phyloP scores from a whole-genome alignment of 2,888 invertebrate species.

The Eretmocerus hayati region DNA sequence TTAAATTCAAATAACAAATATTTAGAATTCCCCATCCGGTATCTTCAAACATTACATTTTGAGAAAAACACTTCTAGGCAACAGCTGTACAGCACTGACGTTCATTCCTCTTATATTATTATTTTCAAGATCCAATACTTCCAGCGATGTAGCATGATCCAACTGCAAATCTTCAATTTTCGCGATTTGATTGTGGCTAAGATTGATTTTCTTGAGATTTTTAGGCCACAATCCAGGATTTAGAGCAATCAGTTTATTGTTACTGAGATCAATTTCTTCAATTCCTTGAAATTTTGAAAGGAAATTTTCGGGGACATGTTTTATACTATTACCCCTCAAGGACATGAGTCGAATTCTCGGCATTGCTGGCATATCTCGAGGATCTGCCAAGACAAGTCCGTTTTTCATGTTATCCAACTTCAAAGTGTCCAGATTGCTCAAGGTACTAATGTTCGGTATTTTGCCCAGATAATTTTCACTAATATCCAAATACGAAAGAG shows the following conservation, averaged over 20 bases:
- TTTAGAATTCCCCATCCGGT: no score
- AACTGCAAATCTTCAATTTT: not conserved
- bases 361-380: not conserved
- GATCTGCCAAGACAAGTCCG: not conserved
- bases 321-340: not conserved
- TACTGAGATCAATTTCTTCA: constrained; percentile 5
- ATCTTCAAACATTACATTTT: no score
- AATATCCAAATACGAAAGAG: constrained; percentile 4
- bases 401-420: constrained; percentile 6
- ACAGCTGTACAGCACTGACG: not conserved
- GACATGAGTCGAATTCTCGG: not conserved
- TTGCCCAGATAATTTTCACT: constrained; percentile 6
- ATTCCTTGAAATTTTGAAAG: constrained; percentile 9
- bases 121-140: not conserved
- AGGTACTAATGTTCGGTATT: constrained; percentile 4
- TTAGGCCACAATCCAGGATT: not conserved
- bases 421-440: constrained; percentile 8
- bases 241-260: constrained; percentile 7
- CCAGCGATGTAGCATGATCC: not conserved
- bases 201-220: not conserved
- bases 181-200: not conserved
- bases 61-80: not conserved
- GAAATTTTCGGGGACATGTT: not conserved
- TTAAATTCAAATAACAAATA: no score
- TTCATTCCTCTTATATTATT: not conserved